phyloP scores from a whole-genome alignment of 2,888 invertebrate genomes.

The Pyrgus malvae region DNA sequence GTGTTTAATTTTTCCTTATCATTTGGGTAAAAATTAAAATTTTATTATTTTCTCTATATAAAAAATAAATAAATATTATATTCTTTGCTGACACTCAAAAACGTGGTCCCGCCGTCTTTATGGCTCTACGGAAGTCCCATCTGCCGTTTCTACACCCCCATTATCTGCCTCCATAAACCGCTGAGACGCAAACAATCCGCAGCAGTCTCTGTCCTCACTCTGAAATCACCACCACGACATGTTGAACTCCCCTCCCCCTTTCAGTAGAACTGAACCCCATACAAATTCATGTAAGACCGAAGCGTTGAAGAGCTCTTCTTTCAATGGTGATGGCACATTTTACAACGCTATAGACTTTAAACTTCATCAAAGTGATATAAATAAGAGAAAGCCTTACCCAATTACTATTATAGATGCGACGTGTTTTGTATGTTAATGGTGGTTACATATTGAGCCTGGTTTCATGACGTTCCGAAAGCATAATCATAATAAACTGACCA shows the following conservation, averaged over 20 bases:
- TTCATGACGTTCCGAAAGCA: no score
- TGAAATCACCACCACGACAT: slow-evolving; percentile 50
- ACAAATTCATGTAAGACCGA: slow-evolving; percentile 7
- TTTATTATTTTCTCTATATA: no score
- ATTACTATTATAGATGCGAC: slow-evolving; percentile 31
- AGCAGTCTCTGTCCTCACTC: slow-evolving; percentile 54
- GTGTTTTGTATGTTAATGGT: no score
- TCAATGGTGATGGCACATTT: slow-evolving; percentile 52
- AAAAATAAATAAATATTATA: no score
- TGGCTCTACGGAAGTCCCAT: slow-evolving; percentile 56
- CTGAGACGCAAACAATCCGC: slow-evolving; percentile 67
- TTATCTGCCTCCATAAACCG: slow-evolving; percentile 71
- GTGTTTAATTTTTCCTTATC: no score
- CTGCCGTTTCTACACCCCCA: slow-evolving; percentile 63
- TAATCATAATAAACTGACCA: no score
- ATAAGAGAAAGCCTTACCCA: slow-evolving; percentile 50
- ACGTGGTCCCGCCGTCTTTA: slow-evolving; percentile 41
- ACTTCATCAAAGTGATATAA: slow-evolving; percentile 66
- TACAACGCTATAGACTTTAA: slow-evolving; percentile 59
- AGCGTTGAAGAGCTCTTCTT: slow-evolving; percentile 36
- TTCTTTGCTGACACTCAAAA: no score
- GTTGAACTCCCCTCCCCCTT: slow-evolving; percentile 39
- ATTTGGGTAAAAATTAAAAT: no score
- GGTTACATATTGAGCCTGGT: no score
- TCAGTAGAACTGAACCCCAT: slow-evolving; percentile 17